Evolutionary conservation across 2,797 vertebrate species (phyloP).

Genomic region (Sciurus carolinensis): DNA sequence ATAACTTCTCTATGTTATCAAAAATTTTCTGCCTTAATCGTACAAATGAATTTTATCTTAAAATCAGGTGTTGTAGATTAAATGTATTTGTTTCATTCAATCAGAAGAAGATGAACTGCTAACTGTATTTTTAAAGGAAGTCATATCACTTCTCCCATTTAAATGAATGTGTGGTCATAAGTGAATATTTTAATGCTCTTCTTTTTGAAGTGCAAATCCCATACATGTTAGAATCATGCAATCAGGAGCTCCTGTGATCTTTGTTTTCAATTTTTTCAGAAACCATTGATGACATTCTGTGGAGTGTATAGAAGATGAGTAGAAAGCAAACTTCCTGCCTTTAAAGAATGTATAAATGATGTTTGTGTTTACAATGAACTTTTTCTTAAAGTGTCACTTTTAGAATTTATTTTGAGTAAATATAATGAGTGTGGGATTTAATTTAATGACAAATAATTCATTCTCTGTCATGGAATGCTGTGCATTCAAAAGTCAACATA

Average conservation of each 20-base stretch:
- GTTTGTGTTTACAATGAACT: constrained; percentile 11
- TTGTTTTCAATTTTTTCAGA: background rate
- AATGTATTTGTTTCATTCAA: background rate
- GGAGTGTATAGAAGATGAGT: background rate
- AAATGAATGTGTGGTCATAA: background rate
- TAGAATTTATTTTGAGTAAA: constrained; percentile 65
- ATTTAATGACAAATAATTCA: constrained; percentile 35
- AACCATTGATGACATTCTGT: background rate
- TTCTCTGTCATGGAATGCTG: background rate
- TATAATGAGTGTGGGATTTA: constrained; percentile 45
- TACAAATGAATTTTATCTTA: constrained; percentile 19
- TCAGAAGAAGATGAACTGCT: constrained; percentile 7
- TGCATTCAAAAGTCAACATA: background rate
- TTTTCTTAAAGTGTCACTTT: constrained; percentile 42
- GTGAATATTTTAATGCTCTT: constrained; percentile 5
- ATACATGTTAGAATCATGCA: constrained; percentile 28
- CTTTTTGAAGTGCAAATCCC: background rate
- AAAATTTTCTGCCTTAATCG: constrained; percentile 19
- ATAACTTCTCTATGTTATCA: background rate
- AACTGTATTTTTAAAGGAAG: background rate
- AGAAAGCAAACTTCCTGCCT: background rate
- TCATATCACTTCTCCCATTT: background rate
- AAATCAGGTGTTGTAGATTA: background rate
- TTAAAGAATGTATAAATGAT: constrained; percentile 13
- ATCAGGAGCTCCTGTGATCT: background rate